A percentile compares a stretch with the other conserved stretches of the same genome.
Evolutionary conservation across 2,888 invertebrate species (phyloP).

Genomic region (Phytoseiulus persimilis): DNA sequence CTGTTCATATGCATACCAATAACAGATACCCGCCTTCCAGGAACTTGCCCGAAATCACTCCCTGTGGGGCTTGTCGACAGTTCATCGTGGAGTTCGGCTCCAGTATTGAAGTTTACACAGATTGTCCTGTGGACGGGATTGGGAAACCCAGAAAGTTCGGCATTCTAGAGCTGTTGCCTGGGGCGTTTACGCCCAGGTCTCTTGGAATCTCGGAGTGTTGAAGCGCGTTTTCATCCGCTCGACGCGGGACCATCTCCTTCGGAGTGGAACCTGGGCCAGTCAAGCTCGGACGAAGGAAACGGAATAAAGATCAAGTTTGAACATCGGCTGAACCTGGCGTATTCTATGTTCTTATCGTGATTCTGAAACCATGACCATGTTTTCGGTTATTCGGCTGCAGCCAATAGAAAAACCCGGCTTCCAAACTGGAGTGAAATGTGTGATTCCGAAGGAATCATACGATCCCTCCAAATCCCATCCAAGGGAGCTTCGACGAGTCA

Average conservation of each 20-base stretch:
- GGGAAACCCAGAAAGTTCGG: not conserved
- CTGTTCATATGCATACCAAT: not conserved
- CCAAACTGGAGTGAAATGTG: too few species aligned
- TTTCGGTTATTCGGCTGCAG: too few species aligned
- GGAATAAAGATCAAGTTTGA: not conserved
- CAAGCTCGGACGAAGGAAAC: too few species aligned
- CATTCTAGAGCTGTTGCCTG: not conserved
- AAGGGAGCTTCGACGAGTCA: too few species aligned
- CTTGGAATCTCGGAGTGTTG: not conserved
- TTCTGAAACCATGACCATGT: too few species aligned
- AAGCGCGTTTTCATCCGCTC: not conserved
- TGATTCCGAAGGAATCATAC: too few species aligned
- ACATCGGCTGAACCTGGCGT: too few species aligned
- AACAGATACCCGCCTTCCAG: not conserved
- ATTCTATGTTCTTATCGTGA: too few species aligned
- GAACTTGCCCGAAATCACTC: slow-evolving; percentile 14
- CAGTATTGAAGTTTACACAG: slow-evolving; percentile 17
- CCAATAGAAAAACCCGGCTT: too few species aligned
- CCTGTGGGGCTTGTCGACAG: slow-evolving; percentile 22
- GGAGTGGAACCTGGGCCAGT: too few species aligned
- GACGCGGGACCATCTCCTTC: not conserved
- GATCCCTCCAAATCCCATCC: too few species aligned
- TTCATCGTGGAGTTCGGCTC: slow-evolving; percentile 16
- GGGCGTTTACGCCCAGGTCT: slow-evolving; percentile 10
- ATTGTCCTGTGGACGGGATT: not conserved